A percentile compares a stretch with the other conserved stretches of the same genome.
These are phyloP conservation scores for Macroglossus sobrinus DNA, from an alignment of 2,113 vertebrate genomes.

Conservation along the genomic window DNA sequence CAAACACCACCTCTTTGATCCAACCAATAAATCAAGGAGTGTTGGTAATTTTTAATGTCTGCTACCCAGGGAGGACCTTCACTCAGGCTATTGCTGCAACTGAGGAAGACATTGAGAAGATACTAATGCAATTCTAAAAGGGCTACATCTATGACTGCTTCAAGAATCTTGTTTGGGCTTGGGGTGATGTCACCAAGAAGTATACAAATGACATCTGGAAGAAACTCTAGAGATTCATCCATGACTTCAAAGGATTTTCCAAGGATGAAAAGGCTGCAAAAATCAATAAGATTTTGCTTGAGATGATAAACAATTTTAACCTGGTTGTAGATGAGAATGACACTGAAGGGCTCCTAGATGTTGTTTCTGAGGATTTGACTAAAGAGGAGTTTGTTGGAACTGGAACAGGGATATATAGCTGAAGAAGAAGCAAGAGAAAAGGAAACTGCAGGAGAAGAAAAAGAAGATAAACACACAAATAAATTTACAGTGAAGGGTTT, in stretches of 20 bases:
- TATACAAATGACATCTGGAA: background rate
- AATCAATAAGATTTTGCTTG: background rate
- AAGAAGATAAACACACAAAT: background rate
- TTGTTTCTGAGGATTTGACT: background rate
- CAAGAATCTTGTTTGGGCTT: no score
- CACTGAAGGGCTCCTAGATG: background rate
- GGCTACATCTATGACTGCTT: background rate
- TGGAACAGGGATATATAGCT: background rate
- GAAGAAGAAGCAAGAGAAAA: background rate
- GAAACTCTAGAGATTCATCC: background rate
- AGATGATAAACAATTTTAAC: background rate
- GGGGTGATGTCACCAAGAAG: background rate
- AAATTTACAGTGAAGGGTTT: background rate
- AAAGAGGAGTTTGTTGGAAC: background rate
- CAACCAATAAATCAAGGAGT: background rate
- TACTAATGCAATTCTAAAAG: background rate
- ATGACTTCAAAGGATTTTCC: background rate
- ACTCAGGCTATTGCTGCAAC: no score
- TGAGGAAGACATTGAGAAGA: background rate
- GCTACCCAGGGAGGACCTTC: background rate
- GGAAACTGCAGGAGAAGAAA: background rate
- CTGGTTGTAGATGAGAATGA: background rate
- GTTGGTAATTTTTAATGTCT: background rate
- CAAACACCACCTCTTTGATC: background rate
- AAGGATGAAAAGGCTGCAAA: background rate